phyloP scores from a whole-genome alignment of 2,888 invertebrate genomes.

The Acanthococcus lagerstroemiae region DNA sequence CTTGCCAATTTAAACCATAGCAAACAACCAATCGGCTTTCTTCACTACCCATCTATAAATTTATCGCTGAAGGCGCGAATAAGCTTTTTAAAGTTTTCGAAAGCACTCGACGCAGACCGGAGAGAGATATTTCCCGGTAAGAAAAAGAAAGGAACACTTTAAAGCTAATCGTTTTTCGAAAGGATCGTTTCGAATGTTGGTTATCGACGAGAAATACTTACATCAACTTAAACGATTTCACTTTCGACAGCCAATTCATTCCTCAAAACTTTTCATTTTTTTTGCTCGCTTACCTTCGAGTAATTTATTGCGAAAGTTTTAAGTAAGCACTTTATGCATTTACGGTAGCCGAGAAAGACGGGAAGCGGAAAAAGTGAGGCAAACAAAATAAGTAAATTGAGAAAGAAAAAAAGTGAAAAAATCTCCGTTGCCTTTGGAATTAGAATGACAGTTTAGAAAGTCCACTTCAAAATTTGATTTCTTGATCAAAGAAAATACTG shows the following conservation, averaged over 20 bases:
- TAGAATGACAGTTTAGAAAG: no score
- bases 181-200: constrained; percentile 22
- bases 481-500: no score
- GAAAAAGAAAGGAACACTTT: constrained; percentile 25
- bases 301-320: constrained; percentile 8
- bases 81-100: constrained; percentile 22
- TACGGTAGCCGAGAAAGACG: no score
- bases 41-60: constrained; percentile 20
- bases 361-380: no score
- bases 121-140: neutral
- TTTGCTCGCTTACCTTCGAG: neutral
- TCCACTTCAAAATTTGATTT: no score
- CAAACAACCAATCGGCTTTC: constrained; percentile 24
- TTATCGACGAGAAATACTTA: constrained; percentile 17
- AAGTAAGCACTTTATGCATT: neutral
- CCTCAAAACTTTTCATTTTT: constrained; percentile 17
- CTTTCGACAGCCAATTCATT: constrained; percentile 6
- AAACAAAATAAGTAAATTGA: no score
- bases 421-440: no score
- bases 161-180: constrained; percentile 28
- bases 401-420: no score
- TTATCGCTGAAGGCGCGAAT: constrained; percentile 19
- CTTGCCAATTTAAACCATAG: constrained; percentile 14
- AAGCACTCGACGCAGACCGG: neutral
- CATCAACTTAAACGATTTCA: constrained; percentile 21